Evolutionary conservation across 2,888 invertebrate genomes (phyloP).

Genomic region (Perizoma affinitatum): DNA sequence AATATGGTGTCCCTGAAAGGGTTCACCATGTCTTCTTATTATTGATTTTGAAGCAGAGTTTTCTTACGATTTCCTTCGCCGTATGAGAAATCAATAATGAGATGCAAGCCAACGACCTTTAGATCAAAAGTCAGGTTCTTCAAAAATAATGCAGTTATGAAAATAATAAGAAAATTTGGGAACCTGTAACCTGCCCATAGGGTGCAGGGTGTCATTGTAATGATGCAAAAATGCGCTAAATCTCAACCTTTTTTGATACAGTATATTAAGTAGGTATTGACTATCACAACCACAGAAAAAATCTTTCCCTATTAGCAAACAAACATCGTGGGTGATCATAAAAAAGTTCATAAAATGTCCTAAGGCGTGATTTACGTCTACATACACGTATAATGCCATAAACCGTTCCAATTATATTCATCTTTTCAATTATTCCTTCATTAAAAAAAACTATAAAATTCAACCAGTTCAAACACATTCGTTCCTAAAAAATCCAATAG

Average conservation of each 20-base stretch:
- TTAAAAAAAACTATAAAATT: conserved; percentile 23
- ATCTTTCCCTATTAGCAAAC: conserved; percentile 1
- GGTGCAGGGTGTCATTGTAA: too few relatives aligned
- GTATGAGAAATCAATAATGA: too few relatives aligned
- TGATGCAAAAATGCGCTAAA: too few relatives aligned
- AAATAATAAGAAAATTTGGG: too few relatives aligned
- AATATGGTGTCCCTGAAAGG: too few relatives aligned
- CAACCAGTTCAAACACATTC: conserved; percentile 12
- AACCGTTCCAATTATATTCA: conserved; percentile 6
- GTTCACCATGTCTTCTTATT: too few relatives aligned
- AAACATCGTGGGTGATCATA: conserved; percentile 11
- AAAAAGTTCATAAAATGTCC: conserved; percentile 17
- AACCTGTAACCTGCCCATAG: too few relatives aligned
- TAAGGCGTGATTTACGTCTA: conserved; percentile 15
- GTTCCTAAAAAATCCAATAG: conserved; percentile 6
- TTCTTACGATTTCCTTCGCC: too few relatives aligned
- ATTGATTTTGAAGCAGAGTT: too few relatives aligned
- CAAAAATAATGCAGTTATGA: too few relatives aligned
- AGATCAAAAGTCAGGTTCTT: too few relatives aligned
- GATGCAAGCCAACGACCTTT: too few relatives aligned
- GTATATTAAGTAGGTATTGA: neutral
- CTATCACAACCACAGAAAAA: neutral
- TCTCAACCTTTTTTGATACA: neutral
- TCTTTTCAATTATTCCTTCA: conserved; percentile 18
- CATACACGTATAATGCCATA: conserved; percentile 19